phyloP scores from a whole-genome alignment of 2,113 vertebrate species.

The Cinclus mexicanus region DNA sequence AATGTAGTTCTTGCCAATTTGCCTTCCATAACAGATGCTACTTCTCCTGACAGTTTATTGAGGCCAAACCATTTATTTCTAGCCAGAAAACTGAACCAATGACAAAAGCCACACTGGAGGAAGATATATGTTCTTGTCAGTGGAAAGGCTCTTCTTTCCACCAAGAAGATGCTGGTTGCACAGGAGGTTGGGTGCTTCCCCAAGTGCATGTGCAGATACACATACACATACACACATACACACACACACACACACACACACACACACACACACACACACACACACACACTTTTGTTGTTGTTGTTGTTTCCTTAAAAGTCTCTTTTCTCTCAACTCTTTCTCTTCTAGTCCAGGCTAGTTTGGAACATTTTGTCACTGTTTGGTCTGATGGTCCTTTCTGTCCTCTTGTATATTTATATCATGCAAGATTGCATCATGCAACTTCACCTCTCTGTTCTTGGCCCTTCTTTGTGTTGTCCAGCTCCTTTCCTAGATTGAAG shows the following conservation, averaged over 20 bases:
- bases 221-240: too few relatives aligned
- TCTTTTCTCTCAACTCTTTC: slow-evolving; percentile 10
- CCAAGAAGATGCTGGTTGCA: not conserved
- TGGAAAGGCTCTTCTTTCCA: not conserved
- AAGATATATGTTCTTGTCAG: not conserved
- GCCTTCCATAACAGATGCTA: slow-evolving; percentile 53
- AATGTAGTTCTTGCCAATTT: slow-evolving; percentile 24
- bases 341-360: slow-evolving; percentile 13
- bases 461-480: not conserved
- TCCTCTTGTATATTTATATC: not conserved
- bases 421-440: not conserved
- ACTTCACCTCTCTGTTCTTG: not conserved
- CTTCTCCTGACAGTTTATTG: slow-evolving; percentile 39
- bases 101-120: not conserved
- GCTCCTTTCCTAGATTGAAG: slow-evolving; percentile 7
- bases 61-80: slow-evolving; percentile 33
- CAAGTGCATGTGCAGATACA: too few relatives aligned
- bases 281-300: not conserved
- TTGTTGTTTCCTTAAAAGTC: not conserved
- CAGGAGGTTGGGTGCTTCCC: not conserved
- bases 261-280: rapidly evolving
- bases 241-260: too few relatives aligned
- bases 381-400: slow-evolving; percentile 33
- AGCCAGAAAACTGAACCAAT: slow-evolving; percentile 14
- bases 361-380: not conserved